A percentile compares a stretch with the other conserved stretches of the same genome.
These are phyloP conservation scores for Todiramphus chloris DNA, from an alignment of 2,113 vertebrate genomes.

Conservation along the genomic window DNA sequence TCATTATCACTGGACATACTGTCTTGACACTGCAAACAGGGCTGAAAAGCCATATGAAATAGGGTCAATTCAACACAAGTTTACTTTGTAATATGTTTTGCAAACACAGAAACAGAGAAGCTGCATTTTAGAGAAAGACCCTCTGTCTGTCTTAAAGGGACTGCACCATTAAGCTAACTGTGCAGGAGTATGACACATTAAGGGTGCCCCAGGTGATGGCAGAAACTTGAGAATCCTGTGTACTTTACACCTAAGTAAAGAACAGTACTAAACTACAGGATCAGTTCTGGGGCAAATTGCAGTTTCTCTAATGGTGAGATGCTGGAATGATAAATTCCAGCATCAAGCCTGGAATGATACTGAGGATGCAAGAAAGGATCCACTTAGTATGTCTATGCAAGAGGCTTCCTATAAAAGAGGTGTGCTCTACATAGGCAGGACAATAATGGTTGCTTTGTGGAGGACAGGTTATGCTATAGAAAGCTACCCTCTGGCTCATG, in stretches of 20 bases:
- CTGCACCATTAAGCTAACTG: neutral
- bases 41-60: neutral
- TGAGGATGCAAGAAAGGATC: neutral
- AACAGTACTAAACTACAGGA: neutral
- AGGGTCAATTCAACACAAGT: neutral
- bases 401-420: neutral
- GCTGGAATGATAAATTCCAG: neutral
- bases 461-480: neutral
- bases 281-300: neutral
- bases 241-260: neutral
- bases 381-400: neutral
- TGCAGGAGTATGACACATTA: neutral
- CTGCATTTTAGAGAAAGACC: neutral
- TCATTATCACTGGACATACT: neutral
- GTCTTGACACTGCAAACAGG: neutral
- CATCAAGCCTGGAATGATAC: neutral
- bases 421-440: neutral
- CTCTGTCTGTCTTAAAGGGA: neutral
- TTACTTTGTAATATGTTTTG: neutral
- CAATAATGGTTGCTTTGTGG: neutral
- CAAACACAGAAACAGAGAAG: neutral
- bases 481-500: neutral
- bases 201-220: neutral
- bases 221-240: neutral
- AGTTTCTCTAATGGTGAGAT: neutral